A percentile compares a stretch with the other conserved stretches of the same genome.
These are phyloP conservation scores for Mesocentrotus franciscanus DNA, from an alignment of 53 echinoderm and acorn worm species.

Conservation along the genomic window DNA sequence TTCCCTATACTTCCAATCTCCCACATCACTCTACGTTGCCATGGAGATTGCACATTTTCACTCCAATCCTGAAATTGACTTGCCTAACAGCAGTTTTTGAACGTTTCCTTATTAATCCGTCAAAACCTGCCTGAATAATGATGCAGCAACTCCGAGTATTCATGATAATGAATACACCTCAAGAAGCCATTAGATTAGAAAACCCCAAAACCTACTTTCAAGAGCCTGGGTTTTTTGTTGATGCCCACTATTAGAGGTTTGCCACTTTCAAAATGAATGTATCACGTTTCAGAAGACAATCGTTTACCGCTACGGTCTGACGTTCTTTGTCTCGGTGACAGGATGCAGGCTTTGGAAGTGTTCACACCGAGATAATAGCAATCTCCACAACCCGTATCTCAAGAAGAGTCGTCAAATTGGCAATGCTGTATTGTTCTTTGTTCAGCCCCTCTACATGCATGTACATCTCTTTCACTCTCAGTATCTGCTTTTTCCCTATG, in stretches of 20 bases:
- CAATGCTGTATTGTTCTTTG: not conserved
- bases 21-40: constrained; percentile 1
- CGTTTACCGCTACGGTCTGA: not conserved
- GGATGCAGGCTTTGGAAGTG: not conserved
- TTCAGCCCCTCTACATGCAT: no score
- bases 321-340: not conserved
- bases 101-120: not conserved
- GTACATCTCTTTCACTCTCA: no score
- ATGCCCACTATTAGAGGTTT: not conserved
- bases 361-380: not conserved
- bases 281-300: not conserved
- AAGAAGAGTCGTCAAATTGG: not conserved
- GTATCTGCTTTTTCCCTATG: no score
- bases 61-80: constrained; percentile 48
- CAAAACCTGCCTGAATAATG: constrained; percentile 1
- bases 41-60: constrained; percentile 44
- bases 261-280: constrained; percentile 3
- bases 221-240: not conserved
- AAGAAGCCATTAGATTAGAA: not conserved
- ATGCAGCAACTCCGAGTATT: not conserved
- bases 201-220: constrained; percentile 7
- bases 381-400: not conserved
- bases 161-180: not conserved
- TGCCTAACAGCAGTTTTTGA: constrained; percentile 12
- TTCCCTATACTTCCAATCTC: constrained; percentile 1